These are phyloP conservation scores for Lineus longissimus DNA, from an alignment of 1,140 invertebrate species.

Conservation along the genomic window DNA sequence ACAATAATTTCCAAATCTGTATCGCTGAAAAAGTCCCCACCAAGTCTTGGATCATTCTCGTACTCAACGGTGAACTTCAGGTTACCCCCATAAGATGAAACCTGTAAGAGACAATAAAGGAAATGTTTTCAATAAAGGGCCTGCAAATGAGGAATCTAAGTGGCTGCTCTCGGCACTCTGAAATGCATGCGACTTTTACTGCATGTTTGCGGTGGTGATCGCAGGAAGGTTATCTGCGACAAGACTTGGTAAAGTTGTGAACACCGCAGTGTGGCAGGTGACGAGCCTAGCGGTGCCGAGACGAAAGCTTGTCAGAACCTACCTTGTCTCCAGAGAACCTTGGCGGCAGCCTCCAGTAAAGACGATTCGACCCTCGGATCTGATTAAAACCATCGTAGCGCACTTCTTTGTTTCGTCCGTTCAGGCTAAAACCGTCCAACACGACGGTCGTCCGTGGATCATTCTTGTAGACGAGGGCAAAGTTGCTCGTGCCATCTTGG, in stretches of 20 bases:
- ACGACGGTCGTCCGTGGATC: constrained; percentile 42
- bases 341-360: constrained; percentile 72
- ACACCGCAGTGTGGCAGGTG: too few relatives aligned
- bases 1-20: constrained; percentile 66
- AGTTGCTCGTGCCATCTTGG: constrained; percentile 46
- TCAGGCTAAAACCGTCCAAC: constrained; percentile 49
- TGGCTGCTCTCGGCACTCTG: too few relatives aligned
- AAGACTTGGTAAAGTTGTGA: too few relatives aligned
- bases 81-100: constrained; percentile 85
- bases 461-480: constrained; percentile 42
- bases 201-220: too few relatives aligned
- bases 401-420: constrained; percentile 56
- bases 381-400: constrained; percentile 49
- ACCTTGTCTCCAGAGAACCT: constrained; percentile 76
- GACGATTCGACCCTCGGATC: constrained; percentile 48
- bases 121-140: too few relatives aligned
- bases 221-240: too few relatives aligned
- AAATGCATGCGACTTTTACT: too few relatives aligned
- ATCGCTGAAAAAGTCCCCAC: constrained; percentile 61
- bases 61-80: constrained; percentile 73
- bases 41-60: constrained; percentile 47
- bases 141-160: too few relatives aligned
- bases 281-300: too few relatives aligned
- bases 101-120: constrained; percentile 52
- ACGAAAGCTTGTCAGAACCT: too few relatives aligned